Evolutionary conservation across 2,888 invertebrate genomes (phyloP), one percentile per base, ranked within the genome.

Genomic region (Schizaphis graminum): DNA sequence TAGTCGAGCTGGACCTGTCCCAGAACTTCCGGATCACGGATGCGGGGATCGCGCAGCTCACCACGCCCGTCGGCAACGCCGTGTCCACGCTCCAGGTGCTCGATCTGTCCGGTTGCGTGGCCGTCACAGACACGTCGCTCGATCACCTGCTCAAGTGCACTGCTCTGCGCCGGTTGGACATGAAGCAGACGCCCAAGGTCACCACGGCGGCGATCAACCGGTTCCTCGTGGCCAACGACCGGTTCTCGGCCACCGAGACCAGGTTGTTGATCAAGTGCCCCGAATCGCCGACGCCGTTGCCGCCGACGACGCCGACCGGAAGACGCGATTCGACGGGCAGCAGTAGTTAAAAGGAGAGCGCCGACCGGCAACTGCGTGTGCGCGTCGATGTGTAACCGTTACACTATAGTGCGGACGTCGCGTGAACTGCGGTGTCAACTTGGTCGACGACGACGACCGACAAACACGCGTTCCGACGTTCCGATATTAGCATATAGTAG

Each of bases 11-110:
- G 95, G 98, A 98, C 96, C 96, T 99, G 95, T 97, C 98, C 95
- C 98, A 98, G 94, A 99, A 99, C 96, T 97, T 98, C 94, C 97
- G 98, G 49, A 97, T 99, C 85, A 98, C 98, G 0, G 98, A 99
- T 96, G 98, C 98, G 26, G 98, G 98, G 89, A 98, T 99, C 91
- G 98, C 98, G 53, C 98, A 98, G 96, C 96, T 98, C 88, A 97
- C 98, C 92, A 97, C 98, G 94, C 97, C 97, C 57, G 97, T 97
- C 94, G 97, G 97, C n/a, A 95, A 96, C 35, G 96, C 97, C 8
- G 96, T 96, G 24, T 96, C 96, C 88, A 97, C 97, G 49, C 96
- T 98, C 95, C 96, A 97, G 94, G 97, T 97, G 95, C 96, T 98
- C 67, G 98, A 98, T 96, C 96, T 98, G 95, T 98, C 98, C 94